phyloP scores from a whole-genome alignment of 1,140 invertebrate species.

The Bursaphelenchus mucronatus region DNA sequence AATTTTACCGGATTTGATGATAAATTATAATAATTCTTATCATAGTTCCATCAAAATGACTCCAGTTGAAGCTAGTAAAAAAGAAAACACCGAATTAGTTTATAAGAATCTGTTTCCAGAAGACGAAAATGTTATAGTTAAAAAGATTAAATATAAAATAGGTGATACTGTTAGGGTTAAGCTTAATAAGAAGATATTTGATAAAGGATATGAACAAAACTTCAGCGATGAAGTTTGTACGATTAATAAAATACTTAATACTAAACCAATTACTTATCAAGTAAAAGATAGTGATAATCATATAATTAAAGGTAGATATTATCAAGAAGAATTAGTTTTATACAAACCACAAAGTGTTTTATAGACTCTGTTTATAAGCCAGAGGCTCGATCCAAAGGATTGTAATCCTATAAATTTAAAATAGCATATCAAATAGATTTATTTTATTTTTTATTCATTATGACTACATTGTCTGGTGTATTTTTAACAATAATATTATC shows the following conservation, averaged over 20 bases:
- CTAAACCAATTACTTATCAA: conserved; percentile 5
- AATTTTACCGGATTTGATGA: conserved; percentile 41
- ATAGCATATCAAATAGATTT: background rate
- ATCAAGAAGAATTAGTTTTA: conserved; percentile 19
- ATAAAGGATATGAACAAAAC: conserved; percentile 34
- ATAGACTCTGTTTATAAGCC: background rate
- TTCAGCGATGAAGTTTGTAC: conserved; percentile 42
- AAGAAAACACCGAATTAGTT: conserved; percentile 20
- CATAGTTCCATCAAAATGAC: conserved; percentile 44
- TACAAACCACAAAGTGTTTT: conserved; percentile 12
- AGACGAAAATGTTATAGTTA: conserved; percentile 15
- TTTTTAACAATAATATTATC: conserved; percentile 8
- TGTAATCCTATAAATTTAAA: background rate
- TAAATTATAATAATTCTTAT: conserved; percentile 49
- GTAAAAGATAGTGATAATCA: conserved; percentile 5
- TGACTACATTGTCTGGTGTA: conserved; percentile 6
- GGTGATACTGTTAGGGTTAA: conserved; percentile 39
- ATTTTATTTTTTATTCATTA: conserved; percentile 6
- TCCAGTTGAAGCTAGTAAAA: conserved; percentile 24
- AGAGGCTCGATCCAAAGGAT: background rate
- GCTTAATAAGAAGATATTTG: conserved; percentile 27
- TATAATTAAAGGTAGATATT: conserved; percentile 10
- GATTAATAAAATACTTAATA: conserved; percentile 30
- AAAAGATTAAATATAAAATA: conserved; percentile 14
- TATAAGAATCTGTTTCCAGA: background rate